Conservation (phyloP, 1,140 invertebrate genomes). For the Lucilia sericata region DNA sequence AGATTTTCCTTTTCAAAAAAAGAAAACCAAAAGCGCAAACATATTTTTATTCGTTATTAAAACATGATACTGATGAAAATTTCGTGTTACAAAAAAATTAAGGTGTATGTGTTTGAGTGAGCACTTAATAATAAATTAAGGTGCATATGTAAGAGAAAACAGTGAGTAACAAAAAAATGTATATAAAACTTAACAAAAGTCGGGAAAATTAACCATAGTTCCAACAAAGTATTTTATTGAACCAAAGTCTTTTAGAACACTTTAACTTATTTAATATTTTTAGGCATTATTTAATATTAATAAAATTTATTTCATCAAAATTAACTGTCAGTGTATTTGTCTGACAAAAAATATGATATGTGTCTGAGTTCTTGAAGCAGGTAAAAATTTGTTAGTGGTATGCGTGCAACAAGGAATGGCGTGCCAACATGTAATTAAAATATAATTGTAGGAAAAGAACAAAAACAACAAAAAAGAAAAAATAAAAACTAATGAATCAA, state of each 20-base stretch:
- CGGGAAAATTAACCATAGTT: no score
- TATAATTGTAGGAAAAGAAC: background rate
- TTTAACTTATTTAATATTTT: no score
- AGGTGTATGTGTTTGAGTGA: background rate
- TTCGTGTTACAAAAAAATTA: background rate
- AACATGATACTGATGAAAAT: constrained; percentile 8
- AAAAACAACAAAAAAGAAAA: background rate
- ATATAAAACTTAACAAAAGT: no score
- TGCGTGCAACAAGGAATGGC: background rate
- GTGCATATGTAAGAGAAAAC: background rate
- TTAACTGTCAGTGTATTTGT: background rate
- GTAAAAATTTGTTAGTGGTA: constrained; percentile 4
- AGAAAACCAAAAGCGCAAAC: background rate
- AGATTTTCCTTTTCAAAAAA: background rate
- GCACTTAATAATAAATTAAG: constrained; percentile 14
- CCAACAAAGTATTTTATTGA: no score
- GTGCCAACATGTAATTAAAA: constrained; percentile 25
- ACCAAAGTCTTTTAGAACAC: no score
- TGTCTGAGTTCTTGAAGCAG: background rate
- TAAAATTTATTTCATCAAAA: background rate
- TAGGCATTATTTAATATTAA: no score
- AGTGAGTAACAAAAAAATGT: no score
- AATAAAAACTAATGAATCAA: background rate
- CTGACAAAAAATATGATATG: background rate
- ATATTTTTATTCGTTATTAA: background rate